Base-by-base conservation (phyloP, 2,797 vertebrate genomes). In the Pseudomugil tenellus region DNA sequence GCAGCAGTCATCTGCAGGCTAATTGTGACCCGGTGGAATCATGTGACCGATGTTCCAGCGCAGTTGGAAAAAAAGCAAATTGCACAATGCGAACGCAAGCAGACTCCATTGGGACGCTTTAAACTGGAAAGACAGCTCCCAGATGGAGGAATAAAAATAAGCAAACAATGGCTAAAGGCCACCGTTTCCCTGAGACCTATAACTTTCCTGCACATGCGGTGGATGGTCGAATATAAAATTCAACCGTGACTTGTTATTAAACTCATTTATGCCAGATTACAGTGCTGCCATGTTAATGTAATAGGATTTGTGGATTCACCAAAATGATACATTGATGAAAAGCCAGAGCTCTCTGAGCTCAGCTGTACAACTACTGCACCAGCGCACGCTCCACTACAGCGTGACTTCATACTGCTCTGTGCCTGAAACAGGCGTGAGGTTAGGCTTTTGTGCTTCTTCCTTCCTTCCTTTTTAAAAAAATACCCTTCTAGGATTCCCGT, bases 11-110 rank as follows among this genome's bases (percentile, higher is more conserved):
- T 80, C 74, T 81, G 78, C 57, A 70, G 81, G 84, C 84, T 89
- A 88, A 92, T 89, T 91, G 87, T 89, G 88, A 90, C 87, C 87
- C 82, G 84, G 79, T 87, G 84, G 80, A 81, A 76, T 83, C 81
- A 72, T 80, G 82, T 76, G 80, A 87, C 85, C 63, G 60, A 79
- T 82, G 77, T 84, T 82, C 81, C 51, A 37, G 81, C 49, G 65
- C 83, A 74, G 49, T 67, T 72, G 67, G 69, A 80, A 84, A 80
- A 84, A 86, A 87, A 84, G 73, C 71, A 76, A 85, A 86, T 63
- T n/a, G 58, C 72, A 77, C 77, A 82, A 81, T 52, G 39, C 74
- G 81, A 85, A 85, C 82, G 79, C 63, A 78, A 70, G 69, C 71
- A 72, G 74, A 76, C 77, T 81, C 85, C 78, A 12, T 16, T 0